A percentile compares a stretch with the other conserved stretches of the same genome.
These are phyloP conservation scores for Trypoxylus dichotomus DNA, from an alignment of 1,140 invertebrate species.

Conservation along the genomic window DNA sequence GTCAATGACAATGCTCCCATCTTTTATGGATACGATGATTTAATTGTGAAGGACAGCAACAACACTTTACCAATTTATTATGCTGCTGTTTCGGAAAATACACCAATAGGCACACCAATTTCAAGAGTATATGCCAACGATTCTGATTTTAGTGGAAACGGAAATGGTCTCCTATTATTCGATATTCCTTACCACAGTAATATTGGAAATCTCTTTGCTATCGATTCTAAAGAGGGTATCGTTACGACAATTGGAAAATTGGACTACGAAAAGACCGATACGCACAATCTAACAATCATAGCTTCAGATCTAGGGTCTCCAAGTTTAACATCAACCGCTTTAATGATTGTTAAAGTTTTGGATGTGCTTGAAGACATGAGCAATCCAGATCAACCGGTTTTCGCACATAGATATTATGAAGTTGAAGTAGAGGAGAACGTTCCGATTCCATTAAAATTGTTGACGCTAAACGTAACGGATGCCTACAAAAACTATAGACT, in stretches of 20 bases:
- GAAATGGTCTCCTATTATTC: constrained; percentile 78
- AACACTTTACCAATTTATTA: constrained; percentile 68
- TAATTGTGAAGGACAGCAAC: constrained; percentile 43
- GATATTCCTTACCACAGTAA: constrained; percentile 66
- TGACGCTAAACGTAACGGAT: constrained; percentile 70
- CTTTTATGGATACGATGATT: constrained; percentile 72
- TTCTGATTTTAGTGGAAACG: constrained; percentile 79
- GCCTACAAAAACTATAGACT: constrained; percentile 60
- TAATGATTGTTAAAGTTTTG: constrained; percentile 66
- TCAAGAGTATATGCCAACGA: constrained; percentile 80
- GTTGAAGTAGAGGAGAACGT: constrained; percentile 77
- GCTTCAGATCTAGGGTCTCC: constrained; percentile 83
- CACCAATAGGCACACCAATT: constrained; percentile 68
- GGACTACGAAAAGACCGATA: constrained; percentile 68
- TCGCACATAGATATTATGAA: constrained; percentile 75
- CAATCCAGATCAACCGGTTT: constrained; percentile 61
- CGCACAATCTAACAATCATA: constrained; percentile 76
- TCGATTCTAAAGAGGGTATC: constrained; percentile 79
- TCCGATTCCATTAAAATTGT: constrained; percentile 66
- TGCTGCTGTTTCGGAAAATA: constrained; percentile 69
- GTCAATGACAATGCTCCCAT: constrained; percentile 76
- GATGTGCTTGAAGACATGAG: constrained; percentile 63
- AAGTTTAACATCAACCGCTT: constrained; percentile 74
- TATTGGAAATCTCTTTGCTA: constrained; percentile 68
- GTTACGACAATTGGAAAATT: constrained; percentile 73